Evolutionary conservation across 2,888 invertebrate genomes (phyloP), one percentile per base, ranked within the genome.

Genomic region (Epiblema foenella): DNA sequence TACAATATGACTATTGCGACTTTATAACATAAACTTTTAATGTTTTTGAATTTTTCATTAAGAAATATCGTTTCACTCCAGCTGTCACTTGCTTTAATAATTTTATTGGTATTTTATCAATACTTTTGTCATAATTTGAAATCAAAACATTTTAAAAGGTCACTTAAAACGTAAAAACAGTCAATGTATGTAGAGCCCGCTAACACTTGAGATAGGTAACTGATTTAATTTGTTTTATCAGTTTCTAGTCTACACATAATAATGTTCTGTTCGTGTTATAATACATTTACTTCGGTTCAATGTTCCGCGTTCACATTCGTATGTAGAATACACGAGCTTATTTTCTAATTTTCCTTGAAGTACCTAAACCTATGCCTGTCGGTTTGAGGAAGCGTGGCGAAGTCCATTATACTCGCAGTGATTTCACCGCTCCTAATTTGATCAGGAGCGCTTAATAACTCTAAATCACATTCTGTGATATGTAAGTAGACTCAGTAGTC

Each of bases 401-500:
- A 71, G 12, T 46, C 7, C 29, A 46, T 52, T 62, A 51, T 62
- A 33, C 49, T 42, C 33, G 75, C 76, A 77, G 77, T 80, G 81
- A 84, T 84, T 79, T 78, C 84, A 79, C 83, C 76, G 78, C 76
- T 72, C 74, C 78, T 88, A 87, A 91, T 87, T 85, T 81, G 86
- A 90, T 90, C 85, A 82, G 74, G 74, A 75, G 75, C 77, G 77
- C 82, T 83, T 84, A 84, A 82, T 84, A 83, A 82, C 86, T 83
- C 88, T 90, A 90, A 91, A 91, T 91, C 88, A 89, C 76, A 81
- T 83, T 80, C 70, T 69, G 75, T 62, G 78, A 54, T 72, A 73
- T 75, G 18, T 77, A 78, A 58, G 15, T 15, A 46, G 76, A 75
- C n/a, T 15, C 0, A 76, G 12, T 8, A 10, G 42, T 82, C 76